Evolutionary conservation across 2,888 invertebrate genomes (phyloP).

Genomic region (Marronus borbonicus): DNA sequence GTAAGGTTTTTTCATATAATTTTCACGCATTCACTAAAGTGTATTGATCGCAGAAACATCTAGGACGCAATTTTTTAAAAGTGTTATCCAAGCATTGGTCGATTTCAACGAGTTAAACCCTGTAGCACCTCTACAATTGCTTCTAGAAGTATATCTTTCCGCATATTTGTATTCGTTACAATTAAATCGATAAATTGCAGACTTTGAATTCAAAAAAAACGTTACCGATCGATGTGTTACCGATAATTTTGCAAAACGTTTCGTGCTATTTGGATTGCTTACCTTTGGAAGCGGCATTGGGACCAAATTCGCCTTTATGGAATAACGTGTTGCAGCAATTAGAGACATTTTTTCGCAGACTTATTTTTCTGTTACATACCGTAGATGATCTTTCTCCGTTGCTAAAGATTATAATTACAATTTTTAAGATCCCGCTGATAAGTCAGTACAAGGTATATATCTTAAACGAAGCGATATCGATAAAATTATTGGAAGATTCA

Average conservation of each 20-base stretch:
- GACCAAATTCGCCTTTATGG: constrained; percentile 82
- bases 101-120: constrained; percentile 98
- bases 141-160: constrained; percentile 80
- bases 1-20: constrained; percentile 69
- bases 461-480: not conserved
- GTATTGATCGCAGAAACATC: constrained; percentile 58
- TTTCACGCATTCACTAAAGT: not conserved
- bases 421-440: constrained; percentile 88
- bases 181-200: constrained; percentile 67
- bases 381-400: constrained; percentile 82
- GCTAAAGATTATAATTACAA: constrained; percentile 83
- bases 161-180: not conserved
- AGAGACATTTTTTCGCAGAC: constrained; percentile 88
- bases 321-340: constrained; percentile 87
- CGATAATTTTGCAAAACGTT: constrained; percentile 90
- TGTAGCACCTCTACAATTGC: constrained; percentile 91
- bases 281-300: constrained; percentile 84
- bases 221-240: constrained; percentile 79
- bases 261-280: constrained; percentile 94
- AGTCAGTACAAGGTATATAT: constrained; percentile 81
- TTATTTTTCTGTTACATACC: constrained; percentile 80
- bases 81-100: constrained; percentile 91
- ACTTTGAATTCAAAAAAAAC: constrained; percentile 85
- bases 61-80: constrained; percentile 91
- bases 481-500: not conserved